Percentiles rank a stretch among this genome's conserved stretches.
These are phyloP conservation scores for Pempheris klunzingeri DNA, from an alignment of 2,797 vertebrate species.

Conservation along the genomic window DNA sequence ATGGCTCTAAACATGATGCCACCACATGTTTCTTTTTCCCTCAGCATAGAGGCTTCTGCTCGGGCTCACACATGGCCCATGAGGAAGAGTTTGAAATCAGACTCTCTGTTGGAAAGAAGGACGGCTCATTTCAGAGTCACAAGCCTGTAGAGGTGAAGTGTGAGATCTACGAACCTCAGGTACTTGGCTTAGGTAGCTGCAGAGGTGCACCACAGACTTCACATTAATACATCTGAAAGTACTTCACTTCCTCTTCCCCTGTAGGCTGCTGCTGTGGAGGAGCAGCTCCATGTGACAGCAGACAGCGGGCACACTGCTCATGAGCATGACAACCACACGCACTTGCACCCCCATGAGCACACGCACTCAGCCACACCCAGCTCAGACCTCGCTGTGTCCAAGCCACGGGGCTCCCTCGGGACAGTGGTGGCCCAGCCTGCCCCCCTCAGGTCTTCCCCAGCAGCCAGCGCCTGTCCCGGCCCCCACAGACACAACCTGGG, in stretches of 20 bases:
- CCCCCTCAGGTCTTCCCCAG: conserved; percentile 55
- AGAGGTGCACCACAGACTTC: background rate
- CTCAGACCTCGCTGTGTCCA: conserved; percentile 2
- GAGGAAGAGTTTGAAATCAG: conserved; percentile 60
- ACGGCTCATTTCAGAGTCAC: conserved; percentile 12
- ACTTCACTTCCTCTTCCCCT: conserved; percentile 10
- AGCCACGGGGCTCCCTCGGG: conserved; percentile 39
- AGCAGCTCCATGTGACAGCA: conserved; percentile 40
- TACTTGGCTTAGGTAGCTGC: conserved; percentile 30
- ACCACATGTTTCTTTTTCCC: background rate
- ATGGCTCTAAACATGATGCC: background rate
- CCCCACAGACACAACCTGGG: conserved; percentile 62
- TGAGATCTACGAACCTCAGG: conserved; percentile 81
- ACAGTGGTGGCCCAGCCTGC: conserved; percentile 56
- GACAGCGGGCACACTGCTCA: conserved; percentile 28
- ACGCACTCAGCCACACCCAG: conserved; percentile 34
- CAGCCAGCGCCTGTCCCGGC: conserved; percentile 70
- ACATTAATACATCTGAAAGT: too few relatives aligned
- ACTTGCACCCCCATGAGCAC: conserved; percentile 72
- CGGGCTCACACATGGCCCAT: conserved; percentile 60
- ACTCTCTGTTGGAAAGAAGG: conserved; percentile 40
- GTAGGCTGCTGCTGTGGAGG: conserved; percentile 56
- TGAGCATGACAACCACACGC: conserved; percentile 68
- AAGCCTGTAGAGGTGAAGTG: conserved; percentile 69
- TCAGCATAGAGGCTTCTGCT: conserved; percentile 79